phyloP scores from a whole-genome alignment of 2,113 vertebrate species.

The Pterocles burchelli region DNA sequence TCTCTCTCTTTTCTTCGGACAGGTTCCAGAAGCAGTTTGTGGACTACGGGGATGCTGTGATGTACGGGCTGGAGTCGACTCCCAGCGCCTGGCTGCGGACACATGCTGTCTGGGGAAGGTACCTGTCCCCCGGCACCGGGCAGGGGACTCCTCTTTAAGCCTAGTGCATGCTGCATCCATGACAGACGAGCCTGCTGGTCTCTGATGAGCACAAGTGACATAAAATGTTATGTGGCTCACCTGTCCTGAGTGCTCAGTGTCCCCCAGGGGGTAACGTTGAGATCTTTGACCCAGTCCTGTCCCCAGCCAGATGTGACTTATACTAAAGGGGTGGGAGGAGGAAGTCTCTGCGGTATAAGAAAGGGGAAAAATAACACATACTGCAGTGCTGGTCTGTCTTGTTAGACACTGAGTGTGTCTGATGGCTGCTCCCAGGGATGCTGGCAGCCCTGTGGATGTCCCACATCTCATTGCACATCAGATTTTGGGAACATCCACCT shows the following conservation, averaged over 20 bases:
- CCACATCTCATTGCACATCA: not conserved
- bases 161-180: not conserved
- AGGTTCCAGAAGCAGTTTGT: constrained; percentile 87
- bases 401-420: not conserved
- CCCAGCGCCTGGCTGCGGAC: constrained; percentile 81
- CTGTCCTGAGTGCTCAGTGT: not conserved
- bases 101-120: constrained; percentile 91
- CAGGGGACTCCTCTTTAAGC: not conserved
- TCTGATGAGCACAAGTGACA: not conserved
- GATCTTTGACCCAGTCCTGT: not conserved
- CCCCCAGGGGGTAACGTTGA: accelerated
- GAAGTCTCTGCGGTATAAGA: not conserved
- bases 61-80: constrained; percentile 86
- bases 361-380: not conserved
- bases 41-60: constrained; percentile 87
- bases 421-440: not conserved
- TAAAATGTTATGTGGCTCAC: not conserved
- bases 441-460: not conserved
- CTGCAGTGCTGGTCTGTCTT: not conserved
- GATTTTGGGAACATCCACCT: not conserved
- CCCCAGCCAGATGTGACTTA: not conserved
- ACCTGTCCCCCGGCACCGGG: not conserved
- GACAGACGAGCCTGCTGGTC: not conserved
- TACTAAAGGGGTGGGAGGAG: not conserved
- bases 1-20: not conserved